These are phyloP conservation scores for Apodemus speciosus DNA, from an alignment of 2,113 vertebrate species.

Conservation along the genomic window DNA sequence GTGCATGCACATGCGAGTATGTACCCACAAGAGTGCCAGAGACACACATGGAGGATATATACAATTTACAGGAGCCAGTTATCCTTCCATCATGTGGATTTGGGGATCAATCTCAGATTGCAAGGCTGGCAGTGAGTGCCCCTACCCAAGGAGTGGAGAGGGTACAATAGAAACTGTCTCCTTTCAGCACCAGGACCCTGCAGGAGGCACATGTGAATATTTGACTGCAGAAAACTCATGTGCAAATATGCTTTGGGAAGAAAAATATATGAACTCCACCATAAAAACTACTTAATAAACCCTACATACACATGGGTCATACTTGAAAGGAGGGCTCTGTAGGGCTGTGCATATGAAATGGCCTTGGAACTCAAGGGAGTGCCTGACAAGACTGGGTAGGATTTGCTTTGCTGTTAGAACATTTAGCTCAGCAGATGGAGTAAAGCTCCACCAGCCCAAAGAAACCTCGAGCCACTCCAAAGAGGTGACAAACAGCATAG, in stretches of 20 bases:
- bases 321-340: not conserved
- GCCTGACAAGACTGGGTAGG: not conserved
- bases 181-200: not conserved
- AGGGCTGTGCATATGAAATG: not conserved
- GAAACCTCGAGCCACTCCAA: not conserved
- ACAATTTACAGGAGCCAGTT: not conserved
- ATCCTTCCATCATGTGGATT: not conserved
- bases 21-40: no score
- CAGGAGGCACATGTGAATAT: not conserved
- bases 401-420: not conserved
- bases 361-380: not conserved
- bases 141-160: not conserved
- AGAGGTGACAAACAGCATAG: not conserved
- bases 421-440: not conserved
- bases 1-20: no score
- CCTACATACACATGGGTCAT: not conserved
- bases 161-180: not conserved
- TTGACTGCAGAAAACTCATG: not conserved
- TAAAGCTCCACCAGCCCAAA: not conserved
- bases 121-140: not conserved
- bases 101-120: not conserved
- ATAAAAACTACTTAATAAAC: not conserved
- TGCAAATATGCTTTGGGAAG: not conserved
- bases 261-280: not conserved
- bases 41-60: not conserved